A percentile compares a stretch with the other conserved stretches of the same genome.
phyloP scores from a whole-genome alignment of 2,797 vertebrate species.

The Streptopelia turtur region DNA sequence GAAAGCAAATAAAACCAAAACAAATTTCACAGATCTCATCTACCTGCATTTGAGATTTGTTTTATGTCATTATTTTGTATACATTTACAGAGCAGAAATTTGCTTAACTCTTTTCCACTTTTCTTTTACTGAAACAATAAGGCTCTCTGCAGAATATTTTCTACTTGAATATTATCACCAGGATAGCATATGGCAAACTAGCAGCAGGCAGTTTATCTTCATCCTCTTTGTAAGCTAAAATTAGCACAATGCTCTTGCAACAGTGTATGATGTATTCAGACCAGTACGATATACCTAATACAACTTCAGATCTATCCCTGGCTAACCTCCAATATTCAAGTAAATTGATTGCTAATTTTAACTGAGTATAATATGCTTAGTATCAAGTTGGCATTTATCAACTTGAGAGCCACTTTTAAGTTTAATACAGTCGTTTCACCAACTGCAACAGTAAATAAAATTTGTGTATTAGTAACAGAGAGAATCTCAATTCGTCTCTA shows the following conservation, averaged over 20 bases:
- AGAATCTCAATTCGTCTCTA: constrained; percentile 2
- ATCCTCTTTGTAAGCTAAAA: constrained; percentile 99
- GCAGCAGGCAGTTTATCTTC: constrained; percentile 95
- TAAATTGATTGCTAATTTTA: constrained; percentile 65
- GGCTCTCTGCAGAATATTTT: constrained; percentile 85
- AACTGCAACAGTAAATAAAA: constrained; percentile 41
- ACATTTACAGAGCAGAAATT: constrained; percentile 73
- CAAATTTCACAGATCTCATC: constrained; percentile 81
- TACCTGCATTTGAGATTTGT: constrained; percentile 78
- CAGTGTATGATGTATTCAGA: constrained; percentile 83
- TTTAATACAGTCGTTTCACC: constrained; percentile 1
- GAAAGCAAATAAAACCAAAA: constrained; percentile 81
- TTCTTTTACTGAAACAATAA: constrained; percentile 79
- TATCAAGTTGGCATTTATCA: constrained; percentile 47
- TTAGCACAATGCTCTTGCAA: constrained; percentile 92
- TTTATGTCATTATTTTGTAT: constrained; percentile 80
- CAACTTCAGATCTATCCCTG: constrained; percentile 60
- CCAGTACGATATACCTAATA: constrained; percentile 82
- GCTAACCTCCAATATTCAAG: constrained; percentile 58
- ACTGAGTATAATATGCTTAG: constrained; percentile 39
- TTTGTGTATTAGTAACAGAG: not conserved
- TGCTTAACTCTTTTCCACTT: constrained; percentile 68
- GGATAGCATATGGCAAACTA: constrained; percentile 94
- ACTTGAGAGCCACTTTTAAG: constrained; percentile 45
- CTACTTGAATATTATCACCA: constrained; percentile 88